Base-by-base conservation (phyloP, 1,140 invertebrate genomes). In the Diorhabda sublineata region DNA sequence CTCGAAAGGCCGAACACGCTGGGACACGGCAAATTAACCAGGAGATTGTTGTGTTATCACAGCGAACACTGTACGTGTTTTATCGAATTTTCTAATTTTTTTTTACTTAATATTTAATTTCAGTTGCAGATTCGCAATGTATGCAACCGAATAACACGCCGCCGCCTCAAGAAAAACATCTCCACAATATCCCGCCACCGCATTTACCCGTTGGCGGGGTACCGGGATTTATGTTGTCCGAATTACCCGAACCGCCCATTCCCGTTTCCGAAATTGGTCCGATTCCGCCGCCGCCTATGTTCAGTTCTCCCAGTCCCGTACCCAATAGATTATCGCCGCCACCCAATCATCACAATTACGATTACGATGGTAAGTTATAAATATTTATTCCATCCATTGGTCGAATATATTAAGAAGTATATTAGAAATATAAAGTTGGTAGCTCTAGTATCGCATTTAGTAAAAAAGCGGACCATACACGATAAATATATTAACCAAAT, bases 221-320 rank as follows among this genome's bases (percentile, higher is more conserved):
- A n/a, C 77, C 76, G 67, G 81, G 80, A 73, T 83, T 93, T 71
- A 87, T 91, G 83, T 85, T 94, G 71, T 92, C 91, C 68, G 92
- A 94, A 78, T 84, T 95, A 74, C 93, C 94, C 63, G 94, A 96
- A 81, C 93, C 93, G 61, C 93, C 94, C 70, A 95, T 96, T 76
- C 92, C 92, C 7, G 82, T 96, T 9, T 95, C 92, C 66, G 95
- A 97, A 79, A 96, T 97, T 80, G 94, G 95, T 47, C 94, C 93
- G 58, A 97, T 97, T 81, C 95, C 95, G 77, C 95, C 95, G 71
- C 95, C 95, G 66, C 94, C 94, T 66, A 96, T 96, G 94, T 96
- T 97, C 85, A 94, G 91, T 80, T 93, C 92, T 67, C 92, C 92
- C 44, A 92, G 91, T 82, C 92, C 93, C 59, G 89, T 90, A 70